A percentile compares a stretch with the other conserved stretches of the same genome.
phyloP scores from a whole-genome alignment of 2,888 invertebrate species.

The Orthosia cruda region DNA sequence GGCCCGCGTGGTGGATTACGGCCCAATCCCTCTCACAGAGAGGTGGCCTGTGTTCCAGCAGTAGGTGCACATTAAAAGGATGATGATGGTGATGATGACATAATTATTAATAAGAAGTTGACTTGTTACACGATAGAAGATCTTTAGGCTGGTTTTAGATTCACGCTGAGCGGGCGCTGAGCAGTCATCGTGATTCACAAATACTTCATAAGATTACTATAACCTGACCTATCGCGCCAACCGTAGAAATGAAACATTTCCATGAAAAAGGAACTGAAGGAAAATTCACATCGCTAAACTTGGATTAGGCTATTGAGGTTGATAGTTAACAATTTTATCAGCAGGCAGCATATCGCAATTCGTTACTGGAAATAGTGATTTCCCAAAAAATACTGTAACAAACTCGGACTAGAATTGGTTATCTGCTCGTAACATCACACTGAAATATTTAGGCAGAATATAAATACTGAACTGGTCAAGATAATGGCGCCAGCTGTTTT shows the following conservation, averaged over 20 bases:
- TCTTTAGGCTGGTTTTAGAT: background rate
- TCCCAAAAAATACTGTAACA: constrained; percentile 13
- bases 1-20: too few relatives aligned
- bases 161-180: too few relatives aligned
- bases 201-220: too few relatives aligned
- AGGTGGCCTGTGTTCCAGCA: too few relatives aligned
- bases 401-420: constrained; percentile 23
- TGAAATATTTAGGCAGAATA: constrained; percentile 16
- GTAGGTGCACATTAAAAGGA: too few relatives aligned
- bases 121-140: background rate
- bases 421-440: background rate
- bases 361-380: constrained; percentile 11
- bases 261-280: background rate
- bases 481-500: constrained; percentile 3
- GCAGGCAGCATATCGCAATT: constrained; percentile 3
- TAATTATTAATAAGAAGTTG: too few relatives aligned
- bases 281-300: background rate
- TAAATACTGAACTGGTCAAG: constrained; percentile 7
- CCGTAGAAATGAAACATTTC: too few relatives aligned
- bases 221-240: too few relatives aligned
- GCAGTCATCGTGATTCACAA: too few relatives aligned
- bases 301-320: constrained; percentile 7
- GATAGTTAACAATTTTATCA: constrained; percentile 18
- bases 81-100: too few relatives aligned
- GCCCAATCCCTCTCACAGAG: too few relatives aligned